A percentile compares a stretch with the other conserved stretches of the same genome.
These are phyloP conservation scores for Frieseomelitta varia DNA, from an alignment of 1,140 invertebrate genomes.

Conservation along the genomic window DNA sequence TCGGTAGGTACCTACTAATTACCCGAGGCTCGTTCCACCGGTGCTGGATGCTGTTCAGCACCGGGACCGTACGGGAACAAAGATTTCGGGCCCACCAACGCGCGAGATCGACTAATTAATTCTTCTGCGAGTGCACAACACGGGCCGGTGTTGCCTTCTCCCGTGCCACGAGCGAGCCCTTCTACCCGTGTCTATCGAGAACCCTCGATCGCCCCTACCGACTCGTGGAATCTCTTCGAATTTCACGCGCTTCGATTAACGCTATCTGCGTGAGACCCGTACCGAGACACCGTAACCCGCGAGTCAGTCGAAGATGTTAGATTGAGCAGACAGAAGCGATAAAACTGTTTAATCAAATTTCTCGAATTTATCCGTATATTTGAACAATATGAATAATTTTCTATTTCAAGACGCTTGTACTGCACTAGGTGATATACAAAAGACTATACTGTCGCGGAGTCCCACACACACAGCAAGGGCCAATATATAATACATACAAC, in stretches of 20 bases:
- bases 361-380: too few relatives aligned
- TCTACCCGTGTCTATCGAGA: slow-evolving; percentile 21
- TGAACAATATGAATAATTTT: too few relatives aligned
- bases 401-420: too few relatives aligned
- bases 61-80: slow-evolving; percentile 40
- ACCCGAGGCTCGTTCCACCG: slow-evolving; percentile 69
- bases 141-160: slow-evolving; percentile 8
- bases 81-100: slow-evolving; percentile 60
- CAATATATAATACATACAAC: too few relatives aligned
- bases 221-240: neutral
- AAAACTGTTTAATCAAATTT: too few relatives aligned
- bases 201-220: neutral
- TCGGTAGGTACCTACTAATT: slow-evolving; percentile 80
- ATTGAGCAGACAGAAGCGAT: too few relatives aligned
- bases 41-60: slow-evolving; percentile 26
- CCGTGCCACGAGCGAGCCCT: slow-evolving; percentile 1
- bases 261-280: neutral
- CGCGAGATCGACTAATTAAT: slow-evolving; percentile 70
- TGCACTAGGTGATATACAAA: too few relatives aligned
- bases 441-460: too few relatives aligned
- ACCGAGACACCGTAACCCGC: too few relatives aligned
- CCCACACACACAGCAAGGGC: too few relatives aligned
- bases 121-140: slow-evolving; percentile 56
- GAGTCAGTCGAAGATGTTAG: neutral
- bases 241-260: slow-evolving; percentile 17